Evolutionary conservation across 2,888 invertebrate genomes (phyloP), one percentile per base, ranked within the genome.

Genomic region (Apocheima hispidaria): DNA sequence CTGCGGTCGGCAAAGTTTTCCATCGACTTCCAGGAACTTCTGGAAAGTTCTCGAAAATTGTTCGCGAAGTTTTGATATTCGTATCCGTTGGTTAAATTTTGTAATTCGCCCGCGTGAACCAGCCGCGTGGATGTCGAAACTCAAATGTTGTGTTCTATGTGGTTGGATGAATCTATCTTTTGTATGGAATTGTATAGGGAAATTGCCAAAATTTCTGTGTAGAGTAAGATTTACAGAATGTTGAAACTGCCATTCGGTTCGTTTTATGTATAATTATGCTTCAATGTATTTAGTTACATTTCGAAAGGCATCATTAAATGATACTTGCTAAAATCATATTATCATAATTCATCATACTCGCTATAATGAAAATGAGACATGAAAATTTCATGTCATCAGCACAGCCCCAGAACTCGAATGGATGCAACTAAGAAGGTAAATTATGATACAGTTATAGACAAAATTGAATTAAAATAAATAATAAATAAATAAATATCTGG

Each of bases 61-160:
- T 77, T 73, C 76, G 71, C 70, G 77, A 88, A 90, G 81, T 88
- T 86, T 81, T 77, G 85, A 82, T 86, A 89, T 89, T 88, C 89
- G 83, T 78, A 83, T 81, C 83, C 83, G 81, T 80, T 82, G 81
- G 83, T 72, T 83, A 78, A 84, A 86, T 86, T 87, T 79, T 72
- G 80, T 85, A 82, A 87, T 86, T 83, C 78, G 70, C 78, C 78
- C 79, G 76, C 77, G 72, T 73, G 74, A 78, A 70, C 73, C 72
- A 62, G 61, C 55, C 72, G 71, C 71, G 62, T 66, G 62, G 69
- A 68, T 59, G 62, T 67, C 53, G 69, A 58, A 70, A 59, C 68
- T 63, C 58, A 67, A 59, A 66, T 69, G 69, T 70, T 69, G 21
- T 60, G 61, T 63, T 65, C 60, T 63, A 43, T 56, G 48, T 40